Evolutionary conservation across 2,888 invertebrate genomes (phyloP), one percentile per base, ranked within the genome.

Genomic region (Portevinia maculata): DNA sequence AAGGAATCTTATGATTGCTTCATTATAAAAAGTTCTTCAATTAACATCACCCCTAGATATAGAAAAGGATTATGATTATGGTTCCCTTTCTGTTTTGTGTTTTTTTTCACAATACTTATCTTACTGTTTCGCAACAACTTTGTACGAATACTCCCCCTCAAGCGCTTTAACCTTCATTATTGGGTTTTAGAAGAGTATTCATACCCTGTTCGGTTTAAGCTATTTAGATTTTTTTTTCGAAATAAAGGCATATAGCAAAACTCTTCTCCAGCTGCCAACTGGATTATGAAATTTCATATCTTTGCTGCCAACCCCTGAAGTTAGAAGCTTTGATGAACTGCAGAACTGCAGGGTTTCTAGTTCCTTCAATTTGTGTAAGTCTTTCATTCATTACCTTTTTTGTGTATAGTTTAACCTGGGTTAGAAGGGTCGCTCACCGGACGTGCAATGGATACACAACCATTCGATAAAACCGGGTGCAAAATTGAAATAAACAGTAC

Each of bases 381-480:
- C 19, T 62, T 79, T 74, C 46, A 73, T 79, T 79, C 65, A 79
- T 65, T 37, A 59, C 55, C 9, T 37, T 21, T 50, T 57, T 34
- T 75, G 32, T 32, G 21, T 9, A 50, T 34, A 76, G 46, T 46
- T 62, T 73, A 67, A 59, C 78, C 65, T 37, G 67, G 78, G 73
- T 78, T 78, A 78, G 73, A 78, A 83, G 71, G 83, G 78, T 83
- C 71, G 65, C 67, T 78, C 50, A 83, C 71, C 73, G 78, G 62
- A 83, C 83, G 71, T 83, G 78, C 83, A 71, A 62, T 78, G 83
- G 71, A 67, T 83, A 78, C 67, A 78, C 32, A 83, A 78, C 44
- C 59, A 71, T 67, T 78, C 73, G 55, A 83, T 73, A 83, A 73
- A 78, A 83, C 71, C 83, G 60, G 71, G 78, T 48, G 83, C 24